Evolutionary conservation across 2,888 invertebrate species (phyloP), one percentile per base, ranked within the genome.

Genomic region (Agrotis ipsilon): DNA sequence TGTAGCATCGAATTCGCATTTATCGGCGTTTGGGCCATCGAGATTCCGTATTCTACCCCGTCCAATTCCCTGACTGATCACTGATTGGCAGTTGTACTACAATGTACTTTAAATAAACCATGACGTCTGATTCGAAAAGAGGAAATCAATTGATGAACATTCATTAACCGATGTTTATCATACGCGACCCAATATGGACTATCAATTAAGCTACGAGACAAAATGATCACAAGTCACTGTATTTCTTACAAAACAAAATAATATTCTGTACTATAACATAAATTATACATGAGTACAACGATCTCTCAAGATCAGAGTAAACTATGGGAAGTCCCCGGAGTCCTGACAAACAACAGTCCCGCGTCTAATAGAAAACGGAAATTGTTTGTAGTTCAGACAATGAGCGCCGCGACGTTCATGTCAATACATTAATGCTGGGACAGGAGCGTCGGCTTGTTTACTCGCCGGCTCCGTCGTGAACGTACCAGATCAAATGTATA

Each of bases 341-440:
- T 39, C 14, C 19, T 13, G 39, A 54, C 63, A 27, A 18, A 73
- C 43, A 54, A 74, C 70, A 39, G 63, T 16, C 54, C 24, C 9
- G 18, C 54, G 51, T 52, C 74, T 64, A 61, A 65, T 58, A 68
- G 32, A 24, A 61, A 64, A 52, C 45, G 24, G 49, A 60, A 55
- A 60, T 52, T 55, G 68, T 60, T 68, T 60, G 68, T 68, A 49
- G n/a, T 60, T 48, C 21, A 67, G 19, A 67, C 67, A 67, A 48
- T 21, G 46, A 52, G 58, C 24, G 21, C 45, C 51, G 67, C 58
- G 46, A 52, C 67, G 9, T 11, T 46, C 24, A 18, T 18, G 57
- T 58, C 66, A 46, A 75, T 75, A 65, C 3, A 64, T 74, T 57
- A 32, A 74, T 64, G 24, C 16, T 46, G 32, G 14, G n/a, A 46